Conservation (phyloP, 2,113 vertebrate genomes). For the Poeciliopsis occidentalis region DNA sequence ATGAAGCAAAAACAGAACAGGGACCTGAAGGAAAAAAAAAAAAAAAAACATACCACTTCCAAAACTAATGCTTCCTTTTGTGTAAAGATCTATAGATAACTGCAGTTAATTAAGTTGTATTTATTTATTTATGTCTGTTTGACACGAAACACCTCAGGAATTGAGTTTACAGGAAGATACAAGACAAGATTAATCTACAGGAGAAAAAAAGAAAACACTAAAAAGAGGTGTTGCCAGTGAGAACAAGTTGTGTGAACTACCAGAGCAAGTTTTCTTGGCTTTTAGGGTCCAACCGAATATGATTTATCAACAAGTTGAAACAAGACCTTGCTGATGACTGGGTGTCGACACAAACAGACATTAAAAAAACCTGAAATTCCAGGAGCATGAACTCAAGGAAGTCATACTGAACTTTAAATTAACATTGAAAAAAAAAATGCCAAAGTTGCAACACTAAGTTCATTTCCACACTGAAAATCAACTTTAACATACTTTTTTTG, state of each 20-base stretch:
- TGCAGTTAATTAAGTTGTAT: neutral
- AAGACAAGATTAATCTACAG: neutral
- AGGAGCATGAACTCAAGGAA: constrained; percentile 43
- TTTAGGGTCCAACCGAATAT: constrained; percentile 31
- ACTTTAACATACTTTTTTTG: neutral
- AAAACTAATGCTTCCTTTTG: neutral
- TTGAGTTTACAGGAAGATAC: neutral
- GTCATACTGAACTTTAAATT: constrained; percentile 5
- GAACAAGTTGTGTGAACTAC: constrained; percentile 21
- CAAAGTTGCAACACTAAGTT: neutral
- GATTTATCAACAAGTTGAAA: constrained; percentile 67
- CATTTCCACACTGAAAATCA: too few species aligned
- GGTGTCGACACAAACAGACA: constrained; percentile 51
- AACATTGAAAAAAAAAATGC: neutral
- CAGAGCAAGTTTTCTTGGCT: constrained; percentile 28
- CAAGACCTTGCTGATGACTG: constrained; percentile 52
- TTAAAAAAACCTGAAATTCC: constrained; percentile 68
- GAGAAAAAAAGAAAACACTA: neutral
- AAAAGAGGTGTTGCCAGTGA: neutral
- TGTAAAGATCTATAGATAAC: too few species aligned
- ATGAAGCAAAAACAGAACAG: neutral
- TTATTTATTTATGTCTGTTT: neutral
- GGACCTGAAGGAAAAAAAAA: too few species aligned
- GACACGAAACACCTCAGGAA: neutral
- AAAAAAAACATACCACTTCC: neutral